Percentiles rank a stretch among this genome's conserved stretches.
Evolutionary conservation across 2,888 invertebrate species (phyloP).

Genomic region (Caenorhabditis panamensis): DNA sequence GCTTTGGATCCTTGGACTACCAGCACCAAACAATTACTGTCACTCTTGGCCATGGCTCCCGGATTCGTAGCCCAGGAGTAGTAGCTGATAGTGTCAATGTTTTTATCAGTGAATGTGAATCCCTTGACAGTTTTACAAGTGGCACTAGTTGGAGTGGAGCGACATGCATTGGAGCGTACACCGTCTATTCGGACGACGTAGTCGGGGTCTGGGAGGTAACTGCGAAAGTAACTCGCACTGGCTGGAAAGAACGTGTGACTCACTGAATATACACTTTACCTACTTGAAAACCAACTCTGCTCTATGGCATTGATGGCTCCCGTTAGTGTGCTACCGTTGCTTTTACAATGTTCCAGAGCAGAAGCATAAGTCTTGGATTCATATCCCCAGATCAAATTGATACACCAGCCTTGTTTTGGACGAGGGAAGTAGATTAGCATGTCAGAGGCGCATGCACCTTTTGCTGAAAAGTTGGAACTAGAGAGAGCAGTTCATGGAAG

Average conservation of each 20-base stretch:
- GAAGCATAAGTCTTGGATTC: neutral
- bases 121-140: constrained; percentile 11
- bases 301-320: neutral
- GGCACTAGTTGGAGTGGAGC: neutral
- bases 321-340: neutral
- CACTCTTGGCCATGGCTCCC: neutral
- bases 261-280: neutral
- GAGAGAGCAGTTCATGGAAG: neutral
- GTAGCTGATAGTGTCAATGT: neutral
- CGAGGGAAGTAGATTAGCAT: neutral
- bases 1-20: neutral
- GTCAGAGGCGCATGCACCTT: neutral
- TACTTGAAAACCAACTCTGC: neutral
- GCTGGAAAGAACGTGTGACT: neutral
- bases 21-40: neutral
- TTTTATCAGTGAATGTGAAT: constrained; percentile 16
- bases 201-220: neutral
- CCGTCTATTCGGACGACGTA: neutral
- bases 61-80: constrained; percentile 15
- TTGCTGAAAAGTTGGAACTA: neutral
- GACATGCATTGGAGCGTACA: neutral
- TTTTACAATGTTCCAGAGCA: neutral
- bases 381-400: neutral
- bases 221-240: neutral
- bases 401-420: neutral